Conservation (phyloP, 2,888 invertebrate genomes). For the Orgyia antiqua region DNA sequence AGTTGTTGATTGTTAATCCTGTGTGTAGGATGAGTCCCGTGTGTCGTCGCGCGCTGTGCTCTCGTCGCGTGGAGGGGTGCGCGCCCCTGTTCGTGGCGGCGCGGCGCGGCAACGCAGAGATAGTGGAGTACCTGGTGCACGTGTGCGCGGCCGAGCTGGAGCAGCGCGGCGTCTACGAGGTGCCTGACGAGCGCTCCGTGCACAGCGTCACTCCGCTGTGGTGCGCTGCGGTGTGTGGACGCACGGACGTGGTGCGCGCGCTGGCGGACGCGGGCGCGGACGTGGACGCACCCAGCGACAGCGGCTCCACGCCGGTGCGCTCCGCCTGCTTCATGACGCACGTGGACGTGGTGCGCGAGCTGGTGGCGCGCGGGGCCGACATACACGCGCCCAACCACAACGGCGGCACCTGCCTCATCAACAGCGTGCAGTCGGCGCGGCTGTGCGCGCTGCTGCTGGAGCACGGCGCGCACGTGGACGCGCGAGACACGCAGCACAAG, state of each 20-base stretch:
- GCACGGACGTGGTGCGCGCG: conserved; percentile 85
- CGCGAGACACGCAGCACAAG: conserved; percentile 92
- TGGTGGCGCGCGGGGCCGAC: conserved; percentile 89
- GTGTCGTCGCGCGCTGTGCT: conserved; percentile 82
- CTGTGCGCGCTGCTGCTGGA: conserved; percentile 88
- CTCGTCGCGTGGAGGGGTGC: conserved; percentile 85
- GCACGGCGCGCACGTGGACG: conserved; percentile 89
- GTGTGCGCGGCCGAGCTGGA: conserved; percentile 91
- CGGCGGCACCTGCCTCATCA: conserved; percentile 95
- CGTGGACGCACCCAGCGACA: conserved; percentile 92
- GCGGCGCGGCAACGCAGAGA: conserved; percentile 88
- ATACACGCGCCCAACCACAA: conserved; percentile 91
- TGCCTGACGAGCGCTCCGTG: conserved; percentile 85
- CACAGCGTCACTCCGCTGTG: conserved; percentile 94
- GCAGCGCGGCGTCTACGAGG: conserved; percentile 89
- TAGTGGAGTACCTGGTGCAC: conserved; percentile 90
- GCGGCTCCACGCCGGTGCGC: conserved; percentile 92
- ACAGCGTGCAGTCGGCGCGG: conserved; percentile 91
- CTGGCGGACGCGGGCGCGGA: conserved; percentile 88
- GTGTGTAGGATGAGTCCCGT: conserved; percentile 71
- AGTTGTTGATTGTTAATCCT: background rate
- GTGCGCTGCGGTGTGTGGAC: conserved; percentile 94
- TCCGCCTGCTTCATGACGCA: conserved; percentile 96
- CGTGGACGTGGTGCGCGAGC: conserved; percentile 84
- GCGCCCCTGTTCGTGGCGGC: conserved; percentile 89